Percentiles rank a stretch among this genome's conserved stretches.
These are phyloP conservation scores for Xiphias gladius DNA, from an alignment of 2,113 vertebrate genomes.

Conservation along the genomic window DNA sequence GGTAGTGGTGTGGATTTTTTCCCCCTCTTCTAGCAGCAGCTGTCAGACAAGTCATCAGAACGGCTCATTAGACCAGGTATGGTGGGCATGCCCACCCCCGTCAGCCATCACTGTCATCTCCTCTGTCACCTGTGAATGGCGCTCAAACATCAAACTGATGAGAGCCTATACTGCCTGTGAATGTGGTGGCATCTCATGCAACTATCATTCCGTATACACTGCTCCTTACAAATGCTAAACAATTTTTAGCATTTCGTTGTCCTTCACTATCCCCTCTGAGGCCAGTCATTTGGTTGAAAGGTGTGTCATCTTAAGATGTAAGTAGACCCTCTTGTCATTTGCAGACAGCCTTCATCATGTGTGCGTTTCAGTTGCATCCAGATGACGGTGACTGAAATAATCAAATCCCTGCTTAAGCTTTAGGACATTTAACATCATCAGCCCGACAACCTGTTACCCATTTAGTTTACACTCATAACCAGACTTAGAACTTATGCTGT, in stretches of 20 bases:
- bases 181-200: constrained; percentile 32
- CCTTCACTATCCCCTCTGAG: neutral
- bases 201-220: neutral
- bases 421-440: constrained; percentile 4
- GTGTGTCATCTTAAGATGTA: neutral
- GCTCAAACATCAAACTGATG: constrained; percentile 42
- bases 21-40: constrained; percentile 56
- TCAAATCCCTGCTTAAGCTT: constrained; percentile 7
- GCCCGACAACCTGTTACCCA: constrained; percentile 29
- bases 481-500: constrained; percentile 50
- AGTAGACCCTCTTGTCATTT: neutral
- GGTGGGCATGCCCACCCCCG: constrained; percentile 53
- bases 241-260: neutral
- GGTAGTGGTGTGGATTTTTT: constrained; percentile 29
- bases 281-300: constrained; percentile 2
- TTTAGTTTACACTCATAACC: constrained; percentile 57
- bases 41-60: constrained; percentile 67
- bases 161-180: constrained; percentile 12
- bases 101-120: constrained; percentile 43
- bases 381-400: constrained; percentile 10
- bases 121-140: constrained; percentile 47
- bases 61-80: constrained; percentile 70
- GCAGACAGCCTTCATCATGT: too few relatives aligned
- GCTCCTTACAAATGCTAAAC: neutral
- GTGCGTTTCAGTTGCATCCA: neutral